Evolutionary conservation across 2,888 invertebrate genomes (phyloP).

Genomic region (Cantharis rufa): DNA sequence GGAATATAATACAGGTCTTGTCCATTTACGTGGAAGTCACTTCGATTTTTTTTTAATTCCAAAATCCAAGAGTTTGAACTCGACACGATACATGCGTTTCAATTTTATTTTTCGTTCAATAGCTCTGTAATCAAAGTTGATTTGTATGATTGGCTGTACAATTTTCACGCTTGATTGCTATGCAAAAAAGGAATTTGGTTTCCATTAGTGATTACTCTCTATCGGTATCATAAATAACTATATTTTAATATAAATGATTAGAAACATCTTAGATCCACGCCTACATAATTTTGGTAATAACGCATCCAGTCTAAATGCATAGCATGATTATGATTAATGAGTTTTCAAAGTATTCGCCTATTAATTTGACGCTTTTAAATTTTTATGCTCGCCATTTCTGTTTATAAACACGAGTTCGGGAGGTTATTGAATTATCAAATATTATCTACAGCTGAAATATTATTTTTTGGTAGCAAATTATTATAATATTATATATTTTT

Average conservation of each 20-base stretch:
- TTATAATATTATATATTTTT: not conserved
- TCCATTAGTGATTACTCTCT: not conserved
- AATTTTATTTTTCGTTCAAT: not conserved
- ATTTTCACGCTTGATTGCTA: not conserved
- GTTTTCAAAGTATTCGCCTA: not conserved
- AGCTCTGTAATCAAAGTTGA: not conserved
- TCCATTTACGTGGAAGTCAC: not conserved
- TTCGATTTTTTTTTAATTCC: not conserved
- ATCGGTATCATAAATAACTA: not conserved
- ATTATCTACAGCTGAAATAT: not conserved
- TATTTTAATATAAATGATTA: conserved; percentile 2
- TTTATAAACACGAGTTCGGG: not conserved
- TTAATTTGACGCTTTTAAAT: not conserved
- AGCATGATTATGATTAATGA: not conserved
- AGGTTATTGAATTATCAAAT: not conserved
- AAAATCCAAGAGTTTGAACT: not conserved
- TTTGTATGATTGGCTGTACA: not conserved
- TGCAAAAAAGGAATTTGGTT: not conserved
- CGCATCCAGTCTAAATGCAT: not conserved
- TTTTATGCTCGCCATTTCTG: not conserved
- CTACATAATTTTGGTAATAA: conserved; percentile 1
- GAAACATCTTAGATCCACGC: not conserved
- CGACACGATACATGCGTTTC: not conserved
- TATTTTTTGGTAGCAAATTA: not conserved
- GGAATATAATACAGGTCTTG: not conserved